These are phyloP conservation scores for Chromobotia macracanthus DNA, from an alignment of 2,797 vertebrate species.

Conservation along the genomic window DNA sequence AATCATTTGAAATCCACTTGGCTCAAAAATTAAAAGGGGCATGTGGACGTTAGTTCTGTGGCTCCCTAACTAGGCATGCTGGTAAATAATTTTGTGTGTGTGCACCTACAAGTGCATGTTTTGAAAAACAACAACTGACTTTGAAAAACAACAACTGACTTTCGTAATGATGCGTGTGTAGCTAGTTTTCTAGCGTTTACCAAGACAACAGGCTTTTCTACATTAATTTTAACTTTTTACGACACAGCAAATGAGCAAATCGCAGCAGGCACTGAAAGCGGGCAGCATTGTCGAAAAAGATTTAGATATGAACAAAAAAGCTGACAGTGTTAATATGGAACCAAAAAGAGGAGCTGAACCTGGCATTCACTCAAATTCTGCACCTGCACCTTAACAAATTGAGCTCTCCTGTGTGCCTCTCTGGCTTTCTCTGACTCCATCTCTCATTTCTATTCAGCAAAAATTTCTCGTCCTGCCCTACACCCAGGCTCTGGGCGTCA, in stretches of 20 bases:
- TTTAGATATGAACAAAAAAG: conserved; percentile 73
- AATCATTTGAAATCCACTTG: too few relatives aligned
- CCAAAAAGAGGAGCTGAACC: conserved; percentile 80
- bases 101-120: too few relatives aligned
- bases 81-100: too few relatives aligned
- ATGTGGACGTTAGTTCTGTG: too few relatives aligned
- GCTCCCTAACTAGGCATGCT: too few relatives aligned
- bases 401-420: conserved; percentile 77
- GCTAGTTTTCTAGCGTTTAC: conserved; percentile 10
- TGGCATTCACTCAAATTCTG: conserved; percentile 86
- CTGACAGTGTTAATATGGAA: conserved; percentile 85
- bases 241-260: conserved; percentile 67
- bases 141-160: not conserved
- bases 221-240: conserved; percentile 33
- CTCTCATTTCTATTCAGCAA: conserved; percentile 62
- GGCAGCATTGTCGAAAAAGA: conserved; percentile 60
- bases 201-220: conserved; percentile 1
- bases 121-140: not conserved
- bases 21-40: too few relatives aligned
- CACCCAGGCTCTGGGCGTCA: conserved; percentile 74
- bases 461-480: conserved; percentile 63
- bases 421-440: conserved; percentile 55
- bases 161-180: not conserved
- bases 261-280: conserved; percentile 65
- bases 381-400: conserved; percentile 87